Evolutionary conservation across 2,797 vertebrate species (phyloP).

Genomic region (Basileuterus tristriatus): DNA sequence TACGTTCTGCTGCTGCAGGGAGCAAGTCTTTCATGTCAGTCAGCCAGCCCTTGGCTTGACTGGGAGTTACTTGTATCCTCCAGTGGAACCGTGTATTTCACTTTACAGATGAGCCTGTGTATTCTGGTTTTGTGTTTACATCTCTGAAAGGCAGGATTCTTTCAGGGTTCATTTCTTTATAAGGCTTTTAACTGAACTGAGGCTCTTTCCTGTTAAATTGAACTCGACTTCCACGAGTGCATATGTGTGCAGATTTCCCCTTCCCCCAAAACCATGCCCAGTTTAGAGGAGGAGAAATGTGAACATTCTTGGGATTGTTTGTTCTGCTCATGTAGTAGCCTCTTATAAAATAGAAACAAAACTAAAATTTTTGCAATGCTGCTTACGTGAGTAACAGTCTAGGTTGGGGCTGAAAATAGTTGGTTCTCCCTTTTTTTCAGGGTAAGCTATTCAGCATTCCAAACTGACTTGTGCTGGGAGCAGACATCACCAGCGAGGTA

Average conservation of each 20-base stretch:
- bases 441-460: constrained; percentile 32
- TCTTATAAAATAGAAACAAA: constrained; percentile 7
- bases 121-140: background rate
- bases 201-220: background rate
- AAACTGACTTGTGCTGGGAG: constrained; percentile 9
- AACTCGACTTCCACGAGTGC: background rate
- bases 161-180: constrained; percentile 16
- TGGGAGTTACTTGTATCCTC: background rate
- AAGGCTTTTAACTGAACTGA: background rate
- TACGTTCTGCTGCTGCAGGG: background rate
- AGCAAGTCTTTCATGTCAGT: background rate
- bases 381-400: background rate
- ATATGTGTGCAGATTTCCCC: background rate
- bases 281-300: background rate
- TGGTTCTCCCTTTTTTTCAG: constrained; percentile 20
- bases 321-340: background rate
- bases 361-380: background rate
- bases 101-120: background rate
- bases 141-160: background rate
- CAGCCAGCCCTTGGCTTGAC: background rate
- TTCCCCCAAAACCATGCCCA: background rate
- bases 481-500: constrained; percentile 60
- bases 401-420: background rate
- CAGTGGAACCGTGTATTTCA: background rate
- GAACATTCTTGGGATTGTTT: background rate